Evolutionary conservation across 1,140 invertebrate genomes (phyloP), one percentile per base, ranked within the genome.

Genomic region (Hetaerina americana): DNA sequence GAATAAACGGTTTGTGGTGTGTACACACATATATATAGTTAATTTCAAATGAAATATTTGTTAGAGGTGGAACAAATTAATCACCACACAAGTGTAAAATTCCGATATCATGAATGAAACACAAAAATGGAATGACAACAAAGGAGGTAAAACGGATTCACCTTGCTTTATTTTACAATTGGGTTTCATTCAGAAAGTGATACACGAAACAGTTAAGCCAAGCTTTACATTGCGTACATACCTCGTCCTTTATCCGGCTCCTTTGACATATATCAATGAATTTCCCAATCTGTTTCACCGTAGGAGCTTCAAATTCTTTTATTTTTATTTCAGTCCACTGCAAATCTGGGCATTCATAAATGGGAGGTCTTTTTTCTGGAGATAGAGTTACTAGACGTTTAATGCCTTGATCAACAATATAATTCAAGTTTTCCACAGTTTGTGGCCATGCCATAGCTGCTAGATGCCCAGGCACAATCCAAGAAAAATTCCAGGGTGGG

Each of bases 271-370:
- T 83, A 27, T 84, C 83, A 66, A 91, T 86, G 80, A 90, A 91
- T 72, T 86, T 80, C 29, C 85, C 78, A 66, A 90, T 89, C 77
- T 90, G 87, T 69, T 86, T 81, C 72, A 89, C 75, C 5, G 83
- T 85, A 6, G 90, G 90, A 1, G 87, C 80, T 71, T 85, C 84
- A 75, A 90, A 89, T 78, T 90, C 90, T 73, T 85, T 82, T 15
- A 90, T 80, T 18, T 84, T 80, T 10, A 91, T 86, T 72, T 85
- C 82, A 0, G 83, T 83, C 84, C 85, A 88, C 75, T 83, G 81
- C 25, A 87, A 77, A 25, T 80, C 70, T 77, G 80, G 69, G 81
- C 84, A 78, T 66, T 75, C 28, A 66, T 78, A 71, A 40, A 86
- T 80, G 5, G 86, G 84, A 12, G 88, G 88, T 40, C 81, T 78